A percentile compares a stretch with the other conserved stretches of the same genome.
Evolutionary conservation across 2,113 vertebrate species (phyloP).

Genomic region (Neopipo cinnamomea): DNA sequence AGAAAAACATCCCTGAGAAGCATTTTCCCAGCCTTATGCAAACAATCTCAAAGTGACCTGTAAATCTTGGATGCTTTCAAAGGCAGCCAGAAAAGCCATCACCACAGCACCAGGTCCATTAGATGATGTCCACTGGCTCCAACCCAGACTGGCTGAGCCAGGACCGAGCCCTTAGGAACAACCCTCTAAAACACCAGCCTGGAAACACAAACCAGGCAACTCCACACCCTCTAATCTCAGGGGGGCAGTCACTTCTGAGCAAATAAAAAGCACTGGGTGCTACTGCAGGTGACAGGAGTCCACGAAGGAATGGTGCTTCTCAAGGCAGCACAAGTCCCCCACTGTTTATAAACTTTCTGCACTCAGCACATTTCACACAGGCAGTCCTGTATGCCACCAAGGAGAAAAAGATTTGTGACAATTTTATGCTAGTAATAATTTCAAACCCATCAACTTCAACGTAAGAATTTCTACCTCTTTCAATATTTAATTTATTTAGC

Average conservation of each 20-base stretch:
- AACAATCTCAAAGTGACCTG: background rate
- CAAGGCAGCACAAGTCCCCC: background rate
- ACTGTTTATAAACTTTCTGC: background rate
- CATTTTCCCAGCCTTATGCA: background rate
- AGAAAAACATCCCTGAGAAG: background rate
- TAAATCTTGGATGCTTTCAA: background rate
- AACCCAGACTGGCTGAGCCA: background rate
- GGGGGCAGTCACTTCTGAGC: background rate
- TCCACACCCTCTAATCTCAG: background rate
- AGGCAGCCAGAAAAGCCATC: background rate
- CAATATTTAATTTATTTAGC: conserved; percentile 43
- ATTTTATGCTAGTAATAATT: background rate
- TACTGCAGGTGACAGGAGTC: background rate
- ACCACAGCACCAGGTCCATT: background rate
- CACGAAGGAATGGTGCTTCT: background rate
- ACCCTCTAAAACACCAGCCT: background rate
- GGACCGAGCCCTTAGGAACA: background rate
- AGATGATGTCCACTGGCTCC: background rate
- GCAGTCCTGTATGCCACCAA: background rate
- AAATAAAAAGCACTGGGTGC: background rate
- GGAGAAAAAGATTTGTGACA: background rate
- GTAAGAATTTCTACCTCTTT: background rate
- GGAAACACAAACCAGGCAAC: background rate
- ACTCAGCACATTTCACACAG: background rate
- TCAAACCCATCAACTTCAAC: background rate